Percentiles rank a stretch among this genome's conserved stretches.
phyloP scores from a whole-genome alignment of 2,797 vertebrate genomes.

The Microctenopoma stevenorrisi region DNA sequence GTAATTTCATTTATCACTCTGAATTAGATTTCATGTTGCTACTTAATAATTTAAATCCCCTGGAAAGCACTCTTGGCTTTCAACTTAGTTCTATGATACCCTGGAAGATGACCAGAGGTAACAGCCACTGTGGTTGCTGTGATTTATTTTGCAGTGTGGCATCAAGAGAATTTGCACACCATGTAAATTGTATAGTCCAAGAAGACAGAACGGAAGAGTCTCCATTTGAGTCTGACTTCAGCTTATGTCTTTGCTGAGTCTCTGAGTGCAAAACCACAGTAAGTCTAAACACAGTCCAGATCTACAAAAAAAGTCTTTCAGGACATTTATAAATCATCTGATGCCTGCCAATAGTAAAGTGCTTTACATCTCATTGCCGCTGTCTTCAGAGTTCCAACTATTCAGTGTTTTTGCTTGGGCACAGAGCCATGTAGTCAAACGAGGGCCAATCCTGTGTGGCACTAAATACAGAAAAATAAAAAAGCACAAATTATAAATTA shows the following conservation, averaged over 20 bases:
- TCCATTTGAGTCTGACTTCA: background rate
- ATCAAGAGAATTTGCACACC: conserved; percentile 1
- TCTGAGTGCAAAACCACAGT: background rate
- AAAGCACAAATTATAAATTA: too few relatives aligned
- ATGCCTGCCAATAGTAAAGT: background rate
- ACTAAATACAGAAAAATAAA: background rate
- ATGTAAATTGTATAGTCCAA: background rate
- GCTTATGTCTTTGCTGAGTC: background rate
- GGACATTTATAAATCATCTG: background rate
- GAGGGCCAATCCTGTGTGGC: background rate
- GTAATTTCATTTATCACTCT: conserved; percentile 81
- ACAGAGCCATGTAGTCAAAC: background rate
- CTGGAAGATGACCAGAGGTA: conserved; percentile 53
- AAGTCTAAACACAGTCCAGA: background rate
- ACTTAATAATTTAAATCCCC: conserved; percentile 77
- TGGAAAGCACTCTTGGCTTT: conserved; percentile 68
- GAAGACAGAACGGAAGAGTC: conserved; percentile 3
- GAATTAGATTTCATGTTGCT: conserved; percentile 81
- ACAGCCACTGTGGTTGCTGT: conserved; percentile 11
- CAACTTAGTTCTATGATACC: conserved; percentile 55
- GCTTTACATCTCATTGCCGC: background rate
- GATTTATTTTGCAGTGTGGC: conserved; percentile 36
- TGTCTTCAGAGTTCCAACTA: background rate
- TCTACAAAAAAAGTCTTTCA: background rate
- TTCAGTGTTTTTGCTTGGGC: background rate